Percentiles rank a stretch among this genome's conserved stretches.
Conservation (phyloP, 2,888 invertebrate species). For the Deroplatys truncata region DNA sequence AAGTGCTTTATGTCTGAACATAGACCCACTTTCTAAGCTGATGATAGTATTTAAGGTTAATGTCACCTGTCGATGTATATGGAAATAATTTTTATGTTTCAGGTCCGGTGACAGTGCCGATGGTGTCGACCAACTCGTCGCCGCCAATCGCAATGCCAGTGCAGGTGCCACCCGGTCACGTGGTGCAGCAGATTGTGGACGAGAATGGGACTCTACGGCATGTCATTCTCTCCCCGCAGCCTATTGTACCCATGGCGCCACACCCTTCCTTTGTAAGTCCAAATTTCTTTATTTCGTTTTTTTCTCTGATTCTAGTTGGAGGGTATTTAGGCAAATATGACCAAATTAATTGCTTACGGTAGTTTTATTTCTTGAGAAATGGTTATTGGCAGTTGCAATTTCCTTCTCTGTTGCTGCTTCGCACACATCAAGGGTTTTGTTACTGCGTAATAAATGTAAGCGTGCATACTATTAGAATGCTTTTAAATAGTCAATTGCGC, state of each 20-base stretch:
- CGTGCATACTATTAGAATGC: too few species aligned
- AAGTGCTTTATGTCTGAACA: too few species aligned
- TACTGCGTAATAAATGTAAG: too few species aligned
- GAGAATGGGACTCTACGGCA: constrained; percentile 84
- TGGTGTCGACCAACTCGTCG: constrained; percentile 75
- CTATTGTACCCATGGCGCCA: constrained; percentile 43
- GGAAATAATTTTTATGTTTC: constrained; percentile 32
- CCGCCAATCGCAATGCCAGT: constrained; percentile 82
- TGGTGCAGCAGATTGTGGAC: constrained; percentile 88
- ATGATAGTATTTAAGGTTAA: too few species aligned
- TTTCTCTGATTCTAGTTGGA: background rate
- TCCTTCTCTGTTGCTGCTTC: too few species aligned
- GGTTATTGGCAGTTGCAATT: too few species aligned
- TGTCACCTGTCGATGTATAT: background rate
- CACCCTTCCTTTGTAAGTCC: constrained; percentile 35
- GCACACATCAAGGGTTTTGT: too few species aligned
- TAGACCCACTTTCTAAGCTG: too few species aligned
- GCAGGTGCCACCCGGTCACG: constrained; percentile 86
- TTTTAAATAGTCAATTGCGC: too few species aligned
- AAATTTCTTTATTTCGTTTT: background rate
- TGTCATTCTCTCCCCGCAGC: constrained; percentile 79
- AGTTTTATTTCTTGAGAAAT: too few species aligned
- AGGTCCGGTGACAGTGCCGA: constrained; percentile 82
- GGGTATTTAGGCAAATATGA: background rate
- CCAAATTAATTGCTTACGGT: background rate